These are phyloP conservation scores for Indicator maculatus DNA, from an alignment of 2,113 vertebrate species.

Conservation along the genomic window DNA sequence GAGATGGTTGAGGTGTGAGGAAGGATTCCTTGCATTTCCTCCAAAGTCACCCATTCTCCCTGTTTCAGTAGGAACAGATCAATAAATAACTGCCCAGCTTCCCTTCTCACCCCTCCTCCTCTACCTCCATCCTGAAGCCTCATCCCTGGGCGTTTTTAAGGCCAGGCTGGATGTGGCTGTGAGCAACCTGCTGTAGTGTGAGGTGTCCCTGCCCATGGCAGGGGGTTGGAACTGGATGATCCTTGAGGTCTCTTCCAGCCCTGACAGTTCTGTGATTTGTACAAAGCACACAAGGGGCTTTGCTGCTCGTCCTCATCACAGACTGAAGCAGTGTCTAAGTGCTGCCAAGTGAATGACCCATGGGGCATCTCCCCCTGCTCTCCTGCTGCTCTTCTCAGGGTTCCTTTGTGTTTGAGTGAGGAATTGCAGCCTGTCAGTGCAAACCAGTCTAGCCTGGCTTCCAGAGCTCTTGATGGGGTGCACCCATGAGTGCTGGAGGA, in stretches of 20 bases:
- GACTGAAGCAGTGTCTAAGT: background rate
- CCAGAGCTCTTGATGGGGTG: background rate
- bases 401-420: background rate
- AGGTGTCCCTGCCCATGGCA: too few species aligned
- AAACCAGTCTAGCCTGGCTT: background rate
- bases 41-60: background rate
- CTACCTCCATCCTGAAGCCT: background rate
- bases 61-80: background rate
- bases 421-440: background rate
- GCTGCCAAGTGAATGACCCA: background rate
- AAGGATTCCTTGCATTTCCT: background rate
- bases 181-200: too few species aligned
- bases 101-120: background rate
- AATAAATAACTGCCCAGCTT: background rate
- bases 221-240: too few species aligned
- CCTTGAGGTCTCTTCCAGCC: too few species aligned
- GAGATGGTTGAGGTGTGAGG: background rate
- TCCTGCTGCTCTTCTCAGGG: background rate
- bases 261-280: background rate
- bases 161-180: too few species aligned
- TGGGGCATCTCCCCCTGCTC: background rate
- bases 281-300: background rate
- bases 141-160: too few species aligned
- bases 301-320: background rate
- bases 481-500: too few species aligned